Percentiles rank a stretch among this genome's conserved stretches.
Conservation (phyloP, 2,797 vertebrate species). For the Arrhamphus sclerolepis region DNA sequence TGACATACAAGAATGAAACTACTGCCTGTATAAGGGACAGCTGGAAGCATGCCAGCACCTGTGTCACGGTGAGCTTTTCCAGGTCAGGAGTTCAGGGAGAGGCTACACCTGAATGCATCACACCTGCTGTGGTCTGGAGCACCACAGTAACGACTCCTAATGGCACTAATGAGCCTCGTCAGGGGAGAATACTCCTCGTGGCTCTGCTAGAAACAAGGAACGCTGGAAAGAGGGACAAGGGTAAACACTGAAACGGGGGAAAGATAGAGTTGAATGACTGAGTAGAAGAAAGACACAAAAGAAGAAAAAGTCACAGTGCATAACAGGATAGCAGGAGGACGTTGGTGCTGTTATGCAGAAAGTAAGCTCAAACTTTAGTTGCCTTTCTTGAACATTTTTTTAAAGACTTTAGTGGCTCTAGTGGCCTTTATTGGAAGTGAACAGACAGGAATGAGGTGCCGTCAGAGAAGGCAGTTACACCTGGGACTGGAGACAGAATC, state of each 20-base stretch:
- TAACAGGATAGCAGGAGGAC: constrained; percentile 1
- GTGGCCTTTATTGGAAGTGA: no score
- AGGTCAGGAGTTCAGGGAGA: constrained; percentile 49
- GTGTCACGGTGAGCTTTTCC: constrained; percentile 23
- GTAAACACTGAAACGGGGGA: constrained; percentile 50
- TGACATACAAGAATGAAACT: constrained; percentile 11
- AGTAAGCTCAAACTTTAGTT: no score
- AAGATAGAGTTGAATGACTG: constrained; percentile 38
- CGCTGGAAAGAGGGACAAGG: constrained; percentile 28
- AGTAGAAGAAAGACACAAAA: constrained; percentile 30
- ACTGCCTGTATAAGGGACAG: not conserved
- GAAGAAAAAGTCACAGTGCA: not conserved
- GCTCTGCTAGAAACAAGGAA: constrained; percentile 13
- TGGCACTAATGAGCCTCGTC: constrained; percentile 73
- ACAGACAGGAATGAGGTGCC: no score
- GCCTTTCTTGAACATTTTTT: no score
- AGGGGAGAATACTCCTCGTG: constrained; percentile 45
- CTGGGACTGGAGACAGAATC: no score
- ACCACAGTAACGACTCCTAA: constrained; percentile 74
- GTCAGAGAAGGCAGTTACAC: no score
- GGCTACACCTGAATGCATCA: constrained; percentile 61
- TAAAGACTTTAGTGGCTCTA: no score
- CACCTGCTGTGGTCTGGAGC: constrained; percentile 58
- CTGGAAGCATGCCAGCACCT: constrained; percentile 25
- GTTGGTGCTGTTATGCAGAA: not conserved